Conservation (phyloP, 37 sponge, comb jelly and placozoan genomes). For the Trichoplax adhaerens region DNA sequence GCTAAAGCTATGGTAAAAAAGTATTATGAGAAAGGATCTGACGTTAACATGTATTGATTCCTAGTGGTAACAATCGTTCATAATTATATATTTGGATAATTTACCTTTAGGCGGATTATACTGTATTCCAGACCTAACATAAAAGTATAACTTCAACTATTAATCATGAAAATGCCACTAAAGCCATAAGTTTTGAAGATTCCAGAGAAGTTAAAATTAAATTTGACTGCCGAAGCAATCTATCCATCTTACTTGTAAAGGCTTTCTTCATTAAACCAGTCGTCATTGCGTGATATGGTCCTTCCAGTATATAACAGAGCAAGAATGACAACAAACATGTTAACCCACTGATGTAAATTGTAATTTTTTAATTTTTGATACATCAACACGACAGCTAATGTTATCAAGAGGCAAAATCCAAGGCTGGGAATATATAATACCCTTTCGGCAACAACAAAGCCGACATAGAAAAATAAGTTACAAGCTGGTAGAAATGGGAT, state of each 20-base stretch:
- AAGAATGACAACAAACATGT: neutral
- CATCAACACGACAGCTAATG: constrained; percentile 1
- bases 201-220: neutral
- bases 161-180: neutral
- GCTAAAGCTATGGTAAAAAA: constrained; percentile 15
- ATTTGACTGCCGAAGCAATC: neutral
- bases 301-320: neutral
- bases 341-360: no score
- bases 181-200: no score
- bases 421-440: constrained; percentile 79
- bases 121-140: constrained; percentile 20
- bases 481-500: constrained; percentile 87
- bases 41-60: neutral
- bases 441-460: constrained; percentile 90
- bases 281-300: constrained; percentile 15
- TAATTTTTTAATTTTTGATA: no score
- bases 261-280: constrained; percentile 27
- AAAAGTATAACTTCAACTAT: neutral
- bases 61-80: neutral
- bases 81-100: neutral
- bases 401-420: constrained; percentile 29
- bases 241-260: constrained; percentile 23
- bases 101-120: constrained; percentile 32
- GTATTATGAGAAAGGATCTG: no score
- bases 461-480: constrained; percentile 87